A percentile compares a stretch with the other conserved stretches of the same genome.
phyloP scores from a whole-genome alignment of 2,113 vertebrate genomes.

The Tupaia tana region DNA sequence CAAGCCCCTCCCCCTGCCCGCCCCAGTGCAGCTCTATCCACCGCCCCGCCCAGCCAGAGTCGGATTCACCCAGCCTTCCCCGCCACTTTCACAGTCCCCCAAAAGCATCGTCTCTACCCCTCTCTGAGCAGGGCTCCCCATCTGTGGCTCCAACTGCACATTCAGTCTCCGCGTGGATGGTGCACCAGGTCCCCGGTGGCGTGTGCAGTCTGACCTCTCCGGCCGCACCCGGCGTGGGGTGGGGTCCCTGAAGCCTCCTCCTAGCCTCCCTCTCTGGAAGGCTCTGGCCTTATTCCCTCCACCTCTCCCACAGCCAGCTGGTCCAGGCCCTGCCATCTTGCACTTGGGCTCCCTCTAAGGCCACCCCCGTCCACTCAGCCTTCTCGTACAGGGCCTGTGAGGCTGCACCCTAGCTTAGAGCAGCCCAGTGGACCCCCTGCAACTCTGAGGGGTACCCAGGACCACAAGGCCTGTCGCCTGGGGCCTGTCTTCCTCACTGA shows the following conservation, averaged over 20 bases:
- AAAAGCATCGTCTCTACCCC: no score
- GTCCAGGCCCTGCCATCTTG: neutral
- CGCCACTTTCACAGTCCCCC: no score
- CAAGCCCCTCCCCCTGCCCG: fast-evolving
- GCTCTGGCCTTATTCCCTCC: fast-evolving
- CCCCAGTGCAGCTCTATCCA: fast-evolving
- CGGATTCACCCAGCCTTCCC: no score
- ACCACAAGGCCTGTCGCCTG: neutral
- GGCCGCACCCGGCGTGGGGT: no score
- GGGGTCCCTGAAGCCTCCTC: neutral
- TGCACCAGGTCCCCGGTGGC: fast-evolving
- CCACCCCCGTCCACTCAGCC: fast-evolving
- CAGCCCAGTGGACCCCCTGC: fast-evolving
- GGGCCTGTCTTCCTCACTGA: neutral
- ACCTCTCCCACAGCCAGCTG: neutral
- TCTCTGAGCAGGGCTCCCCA: fast-evolving
- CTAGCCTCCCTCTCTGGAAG: neutral
- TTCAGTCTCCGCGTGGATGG: fast-evolving
- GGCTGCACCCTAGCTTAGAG: neutral
- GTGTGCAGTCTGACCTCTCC: fast-evolving
- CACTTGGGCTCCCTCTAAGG: fast-evolving
- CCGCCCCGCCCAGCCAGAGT: fast-evolving
- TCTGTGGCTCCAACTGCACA: neutral
- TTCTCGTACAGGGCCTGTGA: fast-evolving
- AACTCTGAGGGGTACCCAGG: fast-evolving